A percentile compares a stretch with the other conserved stretches of the same genome.
These are phyloP conservation scores for Plectus sambesii DNA, from an alignment of 1,140 invertebrate genomes.

Conservation along the genomic window DNA sequence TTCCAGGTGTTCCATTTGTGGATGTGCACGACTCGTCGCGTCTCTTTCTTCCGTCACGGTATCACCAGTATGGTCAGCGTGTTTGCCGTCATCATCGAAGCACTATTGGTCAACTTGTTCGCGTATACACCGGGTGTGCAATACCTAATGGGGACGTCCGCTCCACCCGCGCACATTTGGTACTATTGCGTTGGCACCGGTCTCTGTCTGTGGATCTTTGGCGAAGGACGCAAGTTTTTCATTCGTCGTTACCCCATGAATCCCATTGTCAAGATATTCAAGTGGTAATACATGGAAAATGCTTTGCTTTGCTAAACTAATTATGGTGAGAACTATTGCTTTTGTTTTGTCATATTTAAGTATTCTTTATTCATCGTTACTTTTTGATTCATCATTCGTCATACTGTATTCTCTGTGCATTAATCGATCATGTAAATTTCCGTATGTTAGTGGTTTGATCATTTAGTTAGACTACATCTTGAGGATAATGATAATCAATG, in stretches of 20 bases:
- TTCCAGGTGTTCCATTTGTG: constrained; percentile 41
- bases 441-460: too few relatives aligned
- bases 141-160: constrained; percentile 42
- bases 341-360: too few relatives aligned
- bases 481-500: too few relatives aligned
- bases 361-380: too few relatives aligned
- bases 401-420: too few relatives aligned
- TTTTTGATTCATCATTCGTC: too few relatives aligned
- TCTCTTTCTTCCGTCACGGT: constrained; percentile 42
- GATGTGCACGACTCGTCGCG: constrained; percentile 42
- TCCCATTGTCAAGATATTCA: constrained; percentile 31
- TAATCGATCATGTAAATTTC: too few relatives aligned
- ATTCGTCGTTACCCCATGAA: constrained; percentile 33
- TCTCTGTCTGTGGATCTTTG: constrained; percentile 26
- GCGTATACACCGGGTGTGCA: constrained; percentile 36
- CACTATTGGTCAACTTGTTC: constrained; percentile 41
- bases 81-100: constrained; percentile 43
- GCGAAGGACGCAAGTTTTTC: constrained; percentile 25
- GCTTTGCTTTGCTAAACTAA: too few relatives aligned
- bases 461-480: too few relatives aligned
- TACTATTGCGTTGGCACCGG: constrained; percentile 18
- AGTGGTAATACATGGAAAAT: too few relatives aligned
- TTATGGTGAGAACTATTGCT: too few relatives aligned
- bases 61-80: constrained; percentile 40
- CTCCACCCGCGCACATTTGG: constrained; percentile 24